These are phyloP conservation scores for Acheta domesticus DNA, from an alignment of 2,888 invertebrate species.

Conservation along the genomic window DNA sequence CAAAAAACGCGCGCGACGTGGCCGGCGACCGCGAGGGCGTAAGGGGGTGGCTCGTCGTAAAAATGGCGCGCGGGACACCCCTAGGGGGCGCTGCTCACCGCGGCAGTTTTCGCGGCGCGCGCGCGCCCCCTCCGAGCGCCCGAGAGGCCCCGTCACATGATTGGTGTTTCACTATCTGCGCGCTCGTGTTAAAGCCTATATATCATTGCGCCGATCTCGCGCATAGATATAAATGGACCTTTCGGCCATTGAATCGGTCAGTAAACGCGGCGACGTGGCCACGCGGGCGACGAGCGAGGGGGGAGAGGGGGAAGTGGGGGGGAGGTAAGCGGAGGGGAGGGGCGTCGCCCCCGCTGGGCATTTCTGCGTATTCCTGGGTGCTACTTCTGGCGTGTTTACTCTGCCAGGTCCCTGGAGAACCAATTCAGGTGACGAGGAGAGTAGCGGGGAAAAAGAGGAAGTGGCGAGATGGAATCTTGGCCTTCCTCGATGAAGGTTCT, in stretches of 20 bases:
- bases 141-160: neutral
- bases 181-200: neutral
- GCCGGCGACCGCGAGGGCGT: neutral
- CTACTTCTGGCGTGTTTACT: neutral
- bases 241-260: slow-evolving; percentile 7
- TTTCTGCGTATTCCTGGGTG: neutral
- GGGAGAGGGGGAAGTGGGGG: neutral
- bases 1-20: neutral
- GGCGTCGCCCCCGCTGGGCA: neutral
- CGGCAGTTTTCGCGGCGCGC: neutral
- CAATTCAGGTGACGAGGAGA: no score
- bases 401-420: no score
- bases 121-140: no score
- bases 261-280: neutral
- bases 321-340: no score
- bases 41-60: neutral
- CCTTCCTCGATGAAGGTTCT: no score
- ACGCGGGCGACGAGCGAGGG: neutral
- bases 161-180: slow-evolving; percentile 18
- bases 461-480: no score
- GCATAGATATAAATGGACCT: neutral
- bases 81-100: neutral
- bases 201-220: neutral
- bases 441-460: no score
- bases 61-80: neutral